phyloP scores from a whole-genome alignment of 2,113 vertebrate species.

The Protomyctophum bolini region DNA sequence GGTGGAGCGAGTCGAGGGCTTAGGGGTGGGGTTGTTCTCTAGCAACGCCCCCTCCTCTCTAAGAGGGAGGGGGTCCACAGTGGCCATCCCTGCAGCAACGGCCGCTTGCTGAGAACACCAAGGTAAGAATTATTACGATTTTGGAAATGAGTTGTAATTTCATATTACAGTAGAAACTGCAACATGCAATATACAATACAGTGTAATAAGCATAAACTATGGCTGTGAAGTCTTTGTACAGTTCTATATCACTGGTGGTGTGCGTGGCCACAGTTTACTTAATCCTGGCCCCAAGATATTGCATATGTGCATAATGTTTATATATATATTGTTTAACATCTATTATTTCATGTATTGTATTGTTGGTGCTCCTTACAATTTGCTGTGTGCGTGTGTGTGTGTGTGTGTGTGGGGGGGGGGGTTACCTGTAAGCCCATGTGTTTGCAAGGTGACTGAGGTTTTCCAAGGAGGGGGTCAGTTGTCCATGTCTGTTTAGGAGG shows the following conservation, averaged over 20 bases:
- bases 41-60: conserved; percentile 32
- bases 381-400: not conserved
- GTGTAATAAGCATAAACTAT: not conserved
- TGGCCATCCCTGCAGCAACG: conserved; percentile 8
- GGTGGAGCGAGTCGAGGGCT: not conserved
- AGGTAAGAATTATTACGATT: no score
- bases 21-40: not conserved
- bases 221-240: no score
- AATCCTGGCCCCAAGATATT: no score
- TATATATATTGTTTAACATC: no score
- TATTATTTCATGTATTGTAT: no score
- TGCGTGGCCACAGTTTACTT: no score
- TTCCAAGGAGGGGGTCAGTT: not conserved
- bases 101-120: conserved; percentile 21
- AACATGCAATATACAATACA: not conserved
- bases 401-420: not conserved
- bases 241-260: no score
- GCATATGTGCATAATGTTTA: no score
- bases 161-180: no score
- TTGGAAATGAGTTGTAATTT: no score
- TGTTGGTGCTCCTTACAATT: no score
- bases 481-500: conserved; percentile 18
- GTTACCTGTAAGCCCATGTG: not conserved
- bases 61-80: fast-evolving
- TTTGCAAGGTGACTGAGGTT: no score